Base-by-base conservation (phyloP, 2,797 vertebrate species). In the Hypotaenidia okinawae region DNA sequence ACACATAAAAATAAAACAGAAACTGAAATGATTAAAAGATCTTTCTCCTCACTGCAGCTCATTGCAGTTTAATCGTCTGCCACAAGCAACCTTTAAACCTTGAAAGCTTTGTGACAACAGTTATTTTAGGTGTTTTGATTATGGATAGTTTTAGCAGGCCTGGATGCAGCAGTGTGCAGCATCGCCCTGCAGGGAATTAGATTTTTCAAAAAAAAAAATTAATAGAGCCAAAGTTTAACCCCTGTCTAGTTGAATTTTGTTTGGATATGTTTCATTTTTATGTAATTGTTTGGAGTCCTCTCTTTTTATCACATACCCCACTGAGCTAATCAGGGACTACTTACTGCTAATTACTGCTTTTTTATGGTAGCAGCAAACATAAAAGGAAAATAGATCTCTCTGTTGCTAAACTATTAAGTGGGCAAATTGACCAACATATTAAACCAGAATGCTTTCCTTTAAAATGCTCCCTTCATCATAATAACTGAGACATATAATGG, bases 301-400 rank as follows among this genome's bases (percentile, higher is more conserved):
- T 74, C 32, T 80, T 95, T 93, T 78, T 84, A 54, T 80, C 45
- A 51, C 33, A 30, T 62, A 70, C 16, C 72, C 32, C 5, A 11
- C 43, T 84, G 61, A 89, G 32, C n/a, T 82, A 70, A 89, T 59
- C 39, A 89, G 70, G 54, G 70, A 45, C 70, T 76, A 61, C 54
- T 87, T 84, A 57, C 35, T 76, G 63, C 59, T 80, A 87, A 83
- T 95, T 87, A 37, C 32, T 64, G n/a, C 39, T 84, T 83, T 75
- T 35, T 83, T 93, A 52, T 54, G 30, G 37, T 83, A 74, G 64
- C 32, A 90, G 28, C 39, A 73, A 83, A 52, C 32, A 49, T 77
- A 54, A 85, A 74, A 90, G 45, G 19, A 62, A 88, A 93, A 78
- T 21, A 72, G 22, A 33, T 83, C 9, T 49, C 22, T 84, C n/a